Percentiles rank a stretch among this genome's conserved stretches.
Conservation (phyloP, 2,113 vertebrate genomes). For the Amphiprion ocellaris region DNA sequence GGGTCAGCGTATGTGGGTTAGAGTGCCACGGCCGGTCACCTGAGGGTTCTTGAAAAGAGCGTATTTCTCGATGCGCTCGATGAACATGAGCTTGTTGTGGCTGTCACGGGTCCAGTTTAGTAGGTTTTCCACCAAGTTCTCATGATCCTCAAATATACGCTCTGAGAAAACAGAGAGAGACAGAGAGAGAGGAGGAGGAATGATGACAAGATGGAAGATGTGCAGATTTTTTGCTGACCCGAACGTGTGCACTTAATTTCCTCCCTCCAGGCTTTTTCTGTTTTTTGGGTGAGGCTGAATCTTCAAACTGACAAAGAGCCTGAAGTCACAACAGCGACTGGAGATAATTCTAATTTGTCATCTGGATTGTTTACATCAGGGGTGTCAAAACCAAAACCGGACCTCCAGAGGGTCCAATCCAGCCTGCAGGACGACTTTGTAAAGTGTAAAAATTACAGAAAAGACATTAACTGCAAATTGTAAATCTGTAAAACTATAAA, state of each 20-base stretch:
- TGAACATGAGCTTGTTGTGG: constrained; percentile 98
- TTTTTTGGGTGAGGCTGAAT: constrained; percentile 2
- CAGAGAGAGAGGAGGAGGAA: neutral
- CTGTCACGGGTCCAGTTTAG: constrained; percentile 99
- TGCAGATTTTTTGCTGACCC: constrained; percentile 28
- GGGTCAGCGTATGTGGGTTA: neutral
- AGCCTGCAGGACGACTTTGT: no score
- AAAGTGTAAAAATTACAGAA: no score
- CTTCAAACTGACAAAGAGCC: constrained; percentile 1
- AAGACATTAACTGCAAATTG: no score
- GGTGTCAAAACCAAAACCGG: no score
- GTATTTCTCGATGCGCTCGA: constrained; percentile 97
- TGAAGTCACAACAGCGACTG: no score
- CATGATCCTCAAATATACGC: constrained; percentile 98
- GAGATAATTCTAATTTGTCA: no score
- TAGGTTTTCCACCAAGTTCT: constrained; percentile 98
- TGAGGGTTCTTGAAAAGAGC: constrained; percentile 99
- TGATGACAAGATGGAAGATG: neutral
- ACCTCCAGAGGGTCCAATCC: no score
- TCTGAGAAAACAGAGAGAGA: constrained; percentile 80
- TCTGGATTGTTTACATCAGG: no score
- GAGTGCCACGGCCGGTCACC: constrained; percentile 73
- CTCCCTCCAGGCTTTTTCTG: neutral
- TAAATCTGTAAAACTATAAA: no score
- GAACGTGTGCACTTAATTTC: constrained; percentile 28